These are phyloP conservation scores for Crenichthys baileyi DNA, from an alignment of 2,797 vertebrate species.

Conservation along the genomic window DNA sequence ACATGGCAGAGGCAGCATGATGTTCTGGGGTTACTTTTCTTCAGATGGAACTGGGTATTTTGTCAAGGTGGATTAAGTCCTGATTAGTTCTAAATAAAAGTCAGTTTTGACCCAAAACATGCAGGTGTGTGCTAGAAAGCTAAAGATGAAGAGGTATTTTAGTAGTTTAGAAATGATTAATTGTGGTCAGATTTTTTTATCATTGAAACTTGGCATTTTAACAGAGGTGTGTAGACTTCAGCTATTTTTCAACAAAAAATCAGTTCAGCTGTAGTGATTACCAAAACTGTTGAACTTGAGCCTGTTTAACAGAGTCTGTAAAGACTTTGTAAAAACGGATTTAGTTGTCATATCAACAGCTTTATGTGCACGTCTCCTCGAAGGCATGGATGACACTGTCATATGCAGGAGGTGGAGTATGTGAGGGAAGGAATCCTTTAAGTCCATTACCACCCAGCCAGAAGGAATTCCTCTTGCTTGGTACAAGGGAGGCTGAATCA, in stretches of 20 bases:
- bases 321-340: background rate
- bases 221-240: background rate
- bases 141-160: background rate
- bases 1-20: background rate
- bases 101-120: background rate
- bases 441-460: constrained; percentile 89
- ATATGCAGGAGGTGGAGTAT: constrained; percentile 90
- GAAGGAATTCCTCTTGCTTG: constrained; percentile 85
- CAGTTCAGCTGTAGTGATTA: background rate
- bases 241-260: background rate
- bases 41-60: too few relatives aligned
- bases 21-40: background rate
- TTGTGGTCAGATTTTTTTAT: background rate
- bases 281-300: background rate
- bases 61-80: too few relatives aligned
- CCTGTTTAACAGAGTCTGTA: background rate
- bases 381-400: constrained; percentile 93
- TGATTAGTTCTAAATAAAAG: too few relatives aligned
- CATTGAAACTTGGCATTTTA: background rate
- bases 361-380: constrained; percentile 79
- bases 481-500: constrained; percentile 69
- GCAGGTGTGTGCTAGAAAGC: background rate
- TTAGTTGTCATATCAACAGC: constrained; percentile 2
- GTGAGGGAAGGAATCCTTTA: constrained; percentile 85
- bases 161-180: background rate